Evolutionary conservation across 2,113 vertebrate species (phyloP).

Genomic region (Corythoichthys intestinalis): DNA sequence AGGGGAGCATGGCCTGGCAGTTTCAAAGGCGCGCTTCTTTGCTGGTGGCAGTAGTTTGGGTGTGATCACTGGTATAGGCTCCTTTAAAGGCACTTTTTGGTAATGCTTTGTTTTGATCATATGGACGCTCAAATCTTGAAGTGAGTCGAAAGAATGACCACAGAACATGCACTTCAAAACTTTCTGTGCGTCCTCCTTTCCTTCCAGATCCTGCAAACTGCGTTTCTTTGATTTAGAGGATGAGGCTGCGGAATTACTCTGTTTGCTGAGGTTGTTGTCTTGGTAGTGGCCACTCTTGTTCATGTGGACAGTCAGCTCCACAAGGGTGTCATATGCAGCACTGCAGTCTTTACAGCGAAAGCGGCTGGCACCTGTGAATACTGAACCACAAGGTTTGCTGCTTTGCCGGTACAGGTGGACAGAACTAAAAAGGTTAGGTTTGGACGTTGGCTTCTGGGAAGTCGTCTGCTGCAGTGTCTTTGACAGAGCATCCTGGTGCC

Average conservation of each 20-base stretch:
- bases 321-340: constrained; percentile 93
- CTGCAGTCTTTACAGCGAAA: constrained; percentile 97
- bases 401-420: constrained; percentile 93
- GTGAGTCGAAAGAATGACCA: constrained; percentile 95
- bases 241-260: constrained; percentile 82
- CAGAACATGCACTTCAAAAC: constrained; percentile 99
- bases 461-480: constrained; percentile 92
- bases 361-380: constrained; percentile 93
- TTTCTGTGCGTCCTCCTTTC: constrained; percentile 94
- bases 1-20: constrained; percentile 88
- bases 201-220: constrained; percentile 91
- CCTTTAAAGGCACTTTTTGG: constrained; percentile 99
- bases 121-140: constrained; percentile 96
- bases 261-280: constrained; percentile 93
- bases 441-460: constrained; percentile 81
- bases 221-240: constrained; percentile 92
- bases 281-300: constrained; percentile 96
- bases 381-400: constrained; percentile 83
- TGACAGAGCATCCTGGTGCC: constrained; percentile 94
- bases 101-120: constrained; percentile 99
- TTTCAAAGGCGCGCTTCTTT: constrained; percentile 92
- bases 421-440: constrained; percentile 95
- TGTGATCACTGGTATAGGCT: constrained; percentile 91
- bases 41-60: constrained; percentile 89
- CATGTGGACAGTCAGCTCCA: constrained; percentile 96